phyloP scores from a whole-genome alignment of 2,797 vertebrate species.

The Malurus leucopterus region DNA sequence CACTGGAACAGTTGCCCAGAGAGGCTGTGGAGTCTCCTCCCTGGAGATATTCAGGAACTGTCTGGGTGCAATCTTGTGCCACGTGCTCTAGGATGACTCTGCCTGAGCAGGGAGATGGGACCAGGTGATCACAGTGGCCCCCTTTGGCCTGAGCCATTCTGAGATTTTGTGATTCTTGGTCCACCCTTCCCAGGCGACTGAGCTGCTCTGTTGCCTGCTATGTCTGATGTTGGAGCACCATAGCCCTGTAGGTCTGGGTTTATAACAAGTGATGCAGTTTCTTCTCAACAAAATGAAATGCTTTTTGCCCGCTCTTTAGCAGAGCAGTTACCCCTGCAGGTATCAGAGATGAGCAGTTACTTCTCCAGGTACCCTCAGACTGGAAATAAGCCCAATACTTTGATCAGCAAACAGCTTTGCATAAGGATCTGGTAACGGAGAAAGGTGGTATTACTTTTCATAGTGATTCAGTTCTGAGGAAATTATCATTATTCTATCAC shows the following conservation, averaged over 20 bases:
- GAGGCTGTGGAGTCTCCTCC: background rate
- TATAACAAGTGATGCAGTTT: rapidly evolving
- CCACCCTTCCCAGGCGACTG: rapidly evolving
- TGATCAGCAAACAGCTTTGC: background rate
- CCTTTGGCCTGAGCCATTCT: background rate
- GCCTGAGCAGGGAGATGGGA: background rate
- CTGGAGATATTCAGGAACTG: background rate
- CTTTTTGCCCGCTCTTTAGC: background rate
- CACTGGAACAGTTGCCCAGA: background rate
- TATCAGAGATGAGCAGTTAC: background rate
- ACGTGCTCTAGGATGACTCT: background rate
- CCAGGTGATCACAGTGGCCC: background rate
- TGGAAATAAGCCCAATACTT: background rate
- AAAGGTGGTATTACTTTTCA: background rate
- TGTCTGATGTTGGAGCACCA: background rate
- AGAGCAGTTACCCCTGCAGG: background rate
- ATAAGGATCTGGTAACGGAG: background rate
- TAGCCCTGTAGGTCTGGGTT: background rate
- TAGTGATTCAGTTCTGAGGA: background rate
- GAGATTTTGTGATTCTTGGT: background rate
- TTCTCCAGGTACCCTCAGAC: background rate
- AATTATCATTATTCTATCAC: background rate
- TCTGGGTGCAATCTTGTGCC: background rate
- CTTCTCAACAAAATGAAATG: background rate
- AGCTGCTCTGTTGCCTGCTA: rapidly evolving